Base-by-base conservation (phyloP, 1,140 invertebrate genomes). In the Aphelinus atriplicis region DNA sequence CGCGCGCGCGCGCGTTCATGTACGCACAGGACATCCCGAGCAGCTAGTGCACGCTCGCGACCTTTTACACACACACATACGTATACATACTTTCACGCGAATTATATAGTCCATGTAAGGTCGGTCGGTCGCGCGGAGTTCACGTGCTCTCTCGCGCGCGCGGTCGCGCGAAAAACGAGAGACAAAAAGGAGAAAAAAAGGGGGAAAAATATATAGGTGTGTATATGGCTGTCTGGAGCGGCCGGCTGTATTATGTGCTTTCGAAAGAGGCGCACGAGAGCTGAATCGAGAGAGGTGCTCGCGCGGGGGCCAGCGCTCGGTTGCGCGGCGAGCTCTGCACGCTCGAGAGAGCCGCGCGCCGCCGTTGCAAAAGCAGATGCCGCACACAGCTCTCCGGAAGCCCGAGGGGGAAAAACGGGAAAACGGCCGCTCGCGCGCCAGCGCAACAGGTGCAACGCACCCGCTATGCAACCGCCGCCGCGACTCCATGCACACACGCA, bases 361-460 rank as follows among this genome's bases (percentile, higher is more conserved):
- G 47, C 55, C 48, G 64, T 73, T 73, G 71, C 57, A 67, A 73
- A 67, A 67, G 4, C 4, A 53, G 26, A 26, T 26, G 26, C 26
- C 26, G 26, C 26, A 26, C 26, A 26, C 10, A 9, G 58, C 67
- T 75, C 64, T 69, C 67, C 73, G 73, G 68, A 75, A 70, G 73
- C 61, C 55, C 67, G 62, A 75, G 66, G 62, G 62, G 68, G 62
- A 68, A 68, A 75, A 70, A 70, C 66, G 62, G 68, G 62, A 71
- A 75, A 75, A 71, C 42, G 66, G 45, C 7, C 5, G 56, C 47
- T 55, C 53, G 56, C 53, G 46, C 46, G 5, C 55, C 48, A 64
- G 3, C 42, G 51, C 55, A 70, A 74, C 72, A 62, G 58, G 58
- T 62, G 64, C 72, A 26, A 55, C 50, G 43, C 47, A 3, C 53